A percentile compares a stretch with the other conserved stretches of the same genome.
phyloP scores from a whole-genome alignment of 2,797 vertebrate species.

The Falco naumanni region DNA sequence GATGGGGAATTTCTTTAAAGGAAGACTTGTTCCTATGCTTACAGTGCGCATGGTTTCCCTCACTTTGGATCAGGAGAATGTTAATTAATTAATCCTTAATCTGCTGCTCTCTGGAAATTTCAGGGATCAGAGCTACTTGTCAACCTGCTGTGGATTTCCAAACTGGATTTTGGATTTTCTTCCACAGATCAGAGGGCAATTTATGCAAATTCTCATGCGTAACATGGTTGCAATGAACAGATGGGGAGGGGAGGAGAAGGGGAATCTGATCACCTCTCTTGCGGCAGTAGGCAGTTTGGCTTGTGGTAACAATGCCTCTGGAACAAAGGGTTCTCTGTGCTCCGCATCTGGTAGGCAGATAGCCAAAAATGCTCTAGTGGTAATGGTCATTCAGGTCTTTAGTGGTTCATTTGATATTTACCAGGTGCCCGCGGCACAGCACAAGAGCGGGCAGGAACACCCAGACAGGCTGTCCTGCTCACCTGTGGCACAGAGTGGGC shows the following conservation, averaged over 20 bases:
- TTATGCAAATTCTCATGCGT: slow-evolving; percentile 65
- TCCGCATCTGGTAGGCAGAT: slow-evolving; percentile 65
- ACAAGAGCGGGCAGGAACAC: background rate
- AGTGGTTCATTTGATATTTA: slow-evolving; percentile 48
- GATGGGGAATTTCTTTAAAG: slow-evolving; percentile 7
- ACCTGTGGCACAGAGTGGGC: background rate
- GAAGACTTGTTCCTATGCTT: background rate
- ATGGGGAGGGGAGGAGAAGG: slow-evolving; percentile 69
- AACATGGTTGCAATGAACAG: slow-evolving; percentile 57
- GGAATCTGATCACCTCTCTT: slow-evolving; percentile 71
- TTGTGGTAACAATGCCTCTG: slow-evolving; percentile 60
- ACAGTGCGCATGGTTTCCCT: background rate
- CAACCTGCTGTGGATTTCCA: slow-evolving; percentile 56
- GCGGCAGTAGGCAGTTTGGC: slow-evolving; percentile 60
- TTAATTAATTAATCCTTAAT: slow-evolving; percentile 68
- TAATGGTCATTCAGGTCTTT: slow-evolving; percentile 59
- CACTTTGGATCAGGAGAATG: slow-evolving; percentile 1
- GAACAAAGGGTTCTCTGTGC: slow-evolving; percentile 71
- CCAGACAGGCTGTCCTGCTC: background rate
- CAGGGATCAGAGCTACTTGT: slow-evolving; percentile 56
- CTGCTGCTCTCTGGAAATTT: slow-evolving; percentile 46
- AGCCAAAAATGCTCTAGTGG: slow-evolving; percentile 21
- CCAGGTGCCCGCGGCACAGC: background rate
- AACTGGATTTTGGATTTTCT: slow-evolving; percentile 70
- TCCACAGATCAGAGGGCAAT: slow-evolving; percentile 63